phyloP scores from a whole-genome alignment of 2,113 vertebrate species.

The Indicator maculatus region DNA sequence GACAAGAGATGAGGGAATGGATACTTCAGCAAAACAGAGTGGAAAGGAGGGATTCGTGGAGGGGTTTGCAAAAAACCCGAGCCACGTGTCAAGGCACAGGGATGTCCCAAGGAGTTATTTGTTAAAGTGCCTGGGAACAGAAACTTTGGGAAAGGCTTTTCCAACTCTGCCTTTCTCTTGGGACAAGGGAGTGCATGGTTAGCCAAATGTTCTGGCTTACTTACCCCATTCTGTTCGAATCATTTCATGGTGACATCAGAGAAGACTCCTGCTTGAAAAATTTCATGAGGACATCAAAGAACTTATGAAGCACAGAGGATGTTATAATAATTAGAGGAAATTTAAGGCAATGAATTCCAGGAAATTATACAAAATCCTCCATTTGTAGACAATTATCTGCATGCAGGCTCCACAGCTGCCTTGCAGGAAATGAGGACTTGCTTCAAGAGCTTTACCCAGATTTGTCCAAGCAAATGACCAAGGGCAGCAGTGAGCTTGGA shows the following conservation, averaged over 20 bases:
- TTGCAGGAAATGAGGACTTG: neutral
- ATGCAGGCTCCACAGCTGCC: neutral
- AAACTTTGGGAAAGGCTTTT: neutral
- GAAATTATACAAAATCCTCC: slow-evolving; percentile 31
- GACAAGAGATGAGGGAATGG: neutral
- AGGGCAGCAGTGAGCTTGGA: neutral
- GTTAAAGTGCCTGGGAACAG: neutral
- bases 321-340: slow-evolving; percentile 8
- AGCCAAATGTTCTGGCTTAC: neutral
- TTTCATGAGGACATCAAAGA: neutral
- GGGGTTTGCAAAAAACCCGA: neutral
- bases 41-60: neutral
- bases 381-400: slow-evolving; percentile 5
- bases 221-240: neutral
- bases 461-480: neutral
- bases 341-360: slow-evolving; percentile 22
- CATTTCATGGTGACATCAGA: neutral
- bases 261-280: neutral
- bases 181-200: neutral
- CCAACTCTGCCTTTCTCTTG: neutral
- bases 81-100: neutral
- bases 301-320: neutral
- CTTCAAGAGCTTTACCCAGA: neutral
- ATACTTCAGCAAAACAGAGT: neutral
- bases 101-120: neutral